Conservation (phyloP, 2,888 invertebrate genomes). For the Cetonia aurata region DNA sequence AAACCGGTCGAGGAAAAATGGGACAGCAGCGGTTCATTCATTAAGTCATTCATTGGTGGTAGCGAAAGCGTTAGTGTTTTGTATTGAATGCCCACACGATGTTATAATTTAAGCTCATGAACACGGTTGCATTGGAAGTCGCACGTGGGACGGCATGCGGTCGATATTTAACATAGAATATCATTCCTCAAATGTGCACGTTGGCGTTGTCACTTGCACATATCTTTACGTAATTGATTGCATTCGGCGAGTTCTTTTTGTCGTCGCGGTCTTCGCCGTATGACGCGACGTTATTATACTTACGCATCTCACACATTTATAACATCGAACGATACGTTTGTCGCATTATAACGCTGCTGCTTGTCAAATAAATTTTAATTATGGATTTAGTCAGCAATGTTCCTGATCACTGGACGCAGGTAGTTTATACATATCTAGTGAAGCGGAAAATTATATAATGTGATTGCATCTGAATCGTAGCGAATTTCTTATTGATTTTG, state of each 20-base stretch:
- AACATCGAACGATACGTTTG: slow-evolving; percentile 40
- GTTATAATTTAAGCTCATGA: slow-evolving; percentile 49
- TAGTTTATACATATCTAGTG: slow-evolving; percentile 10
- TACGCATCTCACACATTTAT: neutral
- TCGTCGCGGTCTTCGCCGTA: slow-evolving; percentile 26
- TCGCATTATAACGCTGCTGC: slow-evolving; percentile 24
- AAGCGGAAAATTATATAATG: slow-evolving; percentile 31
- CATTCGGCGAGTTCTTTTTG: slow-evolving; percentile 36
- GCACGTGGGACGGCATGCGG: slow-evolving; percentile 45
- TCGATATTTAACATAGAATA: slow-evolving; percentile 51
- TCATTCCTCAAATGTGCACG: slow-evolving; percentile 49
- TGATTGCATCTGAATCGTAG: neutral
- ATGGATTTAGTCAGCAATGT: slow-evolving; percentile 19
- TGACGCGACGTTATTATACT: slow-evolving; percentile 2
- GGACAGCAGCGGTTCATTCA: slow-evolving; percentile 38
- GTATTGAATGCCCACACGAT: slow-evolving; percentile 34
- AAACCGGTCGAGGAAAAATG: slow-evolving; percentile 20
- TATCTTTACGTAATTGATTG: slow-evolving; percentile 47
- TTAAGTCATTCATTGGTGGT: slow-evolving; percentile 45
- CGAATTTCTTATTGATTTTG: slow-evolving; percentile 1
- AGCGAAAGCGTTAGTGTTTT: slow-evolving; percentile 46
- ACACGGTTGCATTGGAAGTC: slow-evolving; percentile 46
- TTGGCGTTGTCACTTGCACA: slow-evolving; percentile 49
- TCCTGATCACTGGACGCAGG: slow-evolving; percentile 1
- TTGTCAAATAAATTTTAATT: slow-evolving; percentile 40